A percentile compares a stretch with the other conserved stretches of the same genome.
These are phyloP conservation scores for Drosophila novamexicana DNA, from an alignment of 1,140 invertebrate species.

Conservation along the genomic window DNA sequence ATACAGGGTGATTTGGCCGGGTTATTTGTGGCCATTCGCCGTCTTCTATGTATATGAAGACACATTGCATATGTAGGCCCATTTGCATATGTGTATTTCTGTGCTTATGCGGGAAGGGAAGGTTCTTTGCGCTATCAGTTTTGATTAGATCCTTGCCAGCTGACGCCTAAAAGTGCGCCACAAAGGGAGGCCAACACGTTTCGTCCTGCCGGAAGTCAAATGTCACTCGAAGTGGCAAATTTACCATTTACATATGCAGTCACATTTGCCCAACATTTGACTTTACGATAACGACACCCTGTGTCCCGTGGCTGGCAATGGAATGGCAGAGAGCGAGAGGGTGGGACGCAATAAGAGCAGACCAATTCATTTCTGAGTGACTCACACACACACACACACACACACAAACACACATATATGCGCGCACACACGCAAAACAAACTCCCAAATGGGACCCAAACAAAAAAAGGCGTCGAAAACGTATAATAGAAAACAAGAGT, in stretches of 20 bases:
- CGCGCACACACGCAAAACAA: constrained; percentile 20
- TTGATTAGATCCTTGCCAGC: constrained; percentile 40
- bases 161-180: constrained; percentile 6
- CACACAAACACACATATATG: not conserved
- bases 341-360: constrained; percentile 41
- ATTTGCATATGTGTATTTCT: constrained; percentile 25
- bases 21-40: not conserved
- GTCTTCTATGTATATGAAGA: not conserved
- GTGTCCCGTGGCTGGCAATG: constrained; percentile 11
- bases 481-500: constrained; percentile 23
- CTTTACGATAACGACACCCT: constrained; percentile 58
- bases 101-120: not conserved
- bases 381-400: constrained; percentile 19
- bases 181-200: constrained; percentile 1
- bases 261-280: constrained; percentile 33
- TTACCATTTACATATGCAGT: constrained; percentile 48
- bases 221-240: constrained; percentile 29
- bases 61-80: constrained; percentile 5
- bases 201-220: not conserved
- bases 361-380: constrained; percentile 66
- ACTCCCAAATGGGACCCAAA: constrained; percentile 57
- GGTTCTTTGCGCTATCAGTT: not conserved
- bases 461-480: constrained; percentile 48
- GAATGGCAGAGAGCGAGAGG: not conserved
- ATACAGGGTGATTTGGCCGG: constrained; percentile 36